Conservation (phyloP, 2,888 invertebrate species). For the Deroplatys truncata region DNA sequence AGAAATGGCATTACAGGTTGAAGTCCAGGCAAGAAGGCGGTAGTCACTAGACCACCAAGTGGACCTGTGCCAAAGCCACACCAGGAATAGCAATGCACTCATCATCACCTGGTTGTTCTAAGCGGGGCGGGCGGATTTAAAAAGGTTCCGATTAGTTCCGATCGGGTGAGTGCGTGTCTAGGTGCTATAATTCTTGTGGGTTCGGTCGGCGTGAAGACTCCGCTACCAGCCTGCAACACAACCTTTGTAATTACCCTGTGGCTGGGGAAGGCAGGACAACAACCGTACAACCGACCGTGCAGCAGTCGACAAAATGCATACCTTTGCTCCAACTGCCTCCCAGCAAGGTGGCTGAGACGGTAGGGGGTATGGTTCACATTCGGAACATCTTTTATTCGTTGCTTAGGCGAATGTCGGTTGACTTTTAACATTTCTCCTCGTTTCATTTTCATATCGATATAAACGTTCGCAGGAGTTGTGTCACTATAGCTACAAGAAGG, state of each 20-base stretch:
- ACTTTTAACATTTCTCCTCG: no score
- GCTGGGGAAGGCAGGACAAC: not conserved
- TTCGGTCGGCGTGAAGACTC: slow-evolving; percentile 14
- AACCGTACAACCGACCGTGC: not conserved
- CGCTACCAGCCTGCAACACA: slow-evolving; percentile 12
- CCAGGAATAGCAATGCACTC: slow-evolving; percentile 15
- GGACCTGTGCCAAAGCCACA: not conserved
- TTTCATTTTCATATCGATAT: no score
- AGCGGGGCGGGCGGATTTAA: not conserved
- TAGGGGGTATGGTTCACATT: no score
- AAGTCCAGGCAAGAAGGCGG: no score
- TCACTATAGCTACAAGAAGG: no score
- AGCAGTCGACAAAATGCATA: no score
- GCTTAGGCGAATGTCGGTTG: no score
- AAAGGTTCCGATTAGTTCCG: slow-evolving; percentile 20
- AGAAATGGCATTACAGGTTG: no score
- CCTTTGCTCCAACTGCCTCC: no score
- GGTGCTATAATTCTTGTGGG: slow-evolving; percentile 19
- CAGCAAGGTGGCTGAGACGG: no score
- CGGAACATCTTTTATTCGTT: no score
- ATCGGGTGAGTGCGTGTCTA: slow-evolving; percentile 21
- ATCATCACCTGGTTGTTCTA: not conserved
- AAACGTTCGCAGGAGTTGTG: no score
- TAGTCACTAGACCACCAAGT: not conserved
- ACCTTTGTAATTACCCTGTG: not conserved